These are phyloP conservation scores for Myopa tessellatipennis DNA, from an alignment of 2,888 invertebrate genomes.

Conservation along the genomic window DNA sequence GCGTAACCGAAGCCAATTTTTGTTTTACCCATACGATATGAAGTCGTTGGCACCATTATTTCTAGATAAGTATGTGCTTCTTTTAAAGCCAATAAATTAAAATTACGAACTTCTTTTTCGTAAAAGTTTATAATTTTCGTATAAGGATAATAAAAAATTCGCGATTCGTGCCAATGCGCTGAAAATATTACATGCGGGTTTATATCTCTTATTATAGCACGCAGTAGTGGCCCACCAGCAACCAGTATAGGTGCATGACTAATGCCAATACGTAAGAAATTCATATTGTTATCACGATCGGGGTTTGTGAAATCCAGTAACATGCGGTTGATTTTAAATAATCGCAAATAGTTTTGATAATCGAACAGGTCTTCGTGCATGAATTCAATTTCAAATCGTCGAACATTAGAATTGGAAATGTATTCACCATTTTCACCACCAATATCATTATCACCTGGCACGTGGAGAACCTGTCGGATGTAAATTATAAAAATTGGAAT, in stretches of 20 bases:
- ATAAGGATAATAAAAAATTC: slow-evolving; percentile 65
- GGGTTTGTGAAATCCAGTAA: slow-evolving; percentile 73
- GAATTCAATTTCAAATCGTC: slow-evolving; percentile 81
- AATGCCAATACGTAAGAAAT: slow-evolving; percentile 71
- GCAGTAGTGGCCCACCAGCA: slow-evolving; percentile 67
- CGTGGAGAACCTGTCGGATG: slow-evolving; percentile 77
- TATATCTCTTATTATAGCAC: slow-evolving; percentile 72
- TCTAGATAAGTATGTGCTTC: slow-evolving; percentile 73
- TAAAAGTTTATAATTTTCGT: slow-evolving; percentile 64
- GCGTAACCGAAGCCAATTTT: slow-evolving; percentile 89
- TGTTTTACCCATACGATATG: slow-evolving; percentile 93
- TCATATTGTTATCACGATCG: slow-evolving; percentile 66
- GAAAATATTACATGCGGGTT: slow-evolving; percentile 78
- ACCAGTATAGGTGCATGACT: slow-evolving; percentile 77
- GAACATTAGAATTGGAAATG: slow-evolving; percentile 74
- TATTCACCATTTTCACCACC: slow-evolving; percentile 90
- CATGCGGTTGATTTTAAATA: slow-evolving; percentile 81
- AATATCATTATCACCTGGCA: slow-evolving; percentile 98
- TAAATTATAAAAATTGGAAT: slow-evolving; percentile 17
- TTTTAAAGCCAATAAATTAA: slow-evolving; percentile 60
- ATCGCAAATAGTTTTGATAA: slow-evolving; percentile 72
- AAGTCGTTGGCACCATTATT: slow-evolving; percentile 92
- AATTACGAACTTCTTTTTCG: slow-evolving; percentile 59
- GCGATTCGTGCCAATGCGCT: slow-evolving; percentile 75
- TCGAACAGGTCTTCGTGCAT: slow-evolving; percentile 75